Evolutionary conservation across 2,113 vertebrate genomes (phyloP), one percentile per base, ranked within the genome.

Genomic region (Lutjanus erythropterus): DNA sequence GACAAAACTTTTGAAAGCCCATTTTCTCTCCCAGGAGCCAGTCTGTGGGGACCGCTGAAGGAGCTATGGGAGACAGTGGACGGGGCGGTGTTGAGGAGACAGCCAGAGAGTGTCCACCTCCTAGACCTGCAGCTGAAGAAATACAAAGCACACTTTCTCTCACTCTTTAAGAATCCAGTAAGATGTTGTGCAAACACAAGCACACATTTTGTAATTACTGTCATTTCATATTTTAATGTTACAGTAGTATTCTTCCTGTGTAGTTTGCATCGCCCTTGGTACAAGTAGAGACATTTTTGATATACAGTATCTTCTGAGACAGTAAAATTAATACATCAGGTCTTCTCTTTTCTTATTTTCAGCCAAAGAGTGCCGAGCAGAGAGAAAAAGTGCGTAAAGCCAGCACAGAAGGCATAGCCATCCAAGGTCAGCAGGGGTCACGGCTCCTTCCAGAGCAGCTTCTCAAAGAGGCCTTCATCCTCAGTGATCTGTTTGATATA

Each of bases 121-220:
- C 94, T 99, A 0, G 97, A 99, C 87, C 94, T 98, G 78, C 94
- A 97, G 89, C 90, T 99, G 75, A 99, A 99, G 94, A 99, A 99
- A 87, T 95, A 99, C 90, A 99, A 97, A 76, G 96, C 97, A 1
- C 95, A 96, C 69, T 99, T 99, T 87, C 96, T 99, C 70, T 97
- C 97, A 18, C 94, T 99, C 61, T 99, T 97, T 92, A 98, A 95
- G 93, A 99, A 99, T 86, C 98, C 98, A 76, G 98, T 99, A 95
- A 90, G 96, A 74, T 18, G 39, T 2, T 21, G 2, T 49, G 7
- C 14, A 33, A 16, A 5, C 25, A 60, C 39, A 25, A n/a, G n/a
- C n/a, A n/a, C 9, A 50, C 0, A 18, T 27, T 73, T 29, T 65
- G 12, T n/a, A 62, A 27, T 19, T 3, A 23, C 19, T 19, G 2